Conservation (phyloP, 2,888 invertebrate genomes). For the Hydrotaea diabolus region DNA sequence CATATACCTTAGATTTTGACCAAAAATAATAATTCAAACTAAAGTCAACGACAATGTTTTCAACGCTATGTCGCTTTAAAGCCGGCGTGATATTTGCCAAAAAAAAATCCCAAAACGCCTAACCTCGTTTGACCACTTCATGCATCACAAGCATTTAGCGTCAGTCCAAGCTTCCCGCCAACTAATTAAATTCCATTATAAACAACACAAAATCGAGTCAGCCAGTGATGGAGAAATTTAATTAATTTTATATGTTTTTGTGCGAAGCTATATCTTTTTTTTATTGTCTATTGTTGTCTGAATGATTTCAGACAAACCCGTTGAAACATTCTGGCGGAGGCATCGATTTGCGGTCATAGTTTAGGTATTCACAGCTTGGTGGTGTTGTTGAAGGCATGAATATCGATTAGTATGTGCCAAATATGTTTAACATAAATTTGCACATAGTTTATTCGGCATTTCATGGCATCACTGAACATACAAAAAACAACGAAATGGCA, state of each 20-base stretch:
- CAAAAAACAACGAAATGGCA: neutral
- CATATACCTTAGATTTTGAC: too few species aligned
- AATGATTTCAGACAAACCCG: neutral
- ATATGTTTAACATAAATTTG: constrained; percentile 36
- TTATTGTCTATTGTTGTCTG: too few species aligned
- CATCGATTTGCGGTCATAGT: neutral
- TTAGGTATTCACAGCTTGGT: neutral
- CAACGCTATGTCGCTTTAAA: neutral
- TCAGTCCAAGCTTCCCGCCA: neutral
- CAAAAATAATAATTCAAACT: too few species aligned
- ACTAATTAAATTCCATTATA: neutral
- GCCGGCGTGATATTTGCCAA: neutral
- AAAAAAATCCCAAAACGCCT: neutral
- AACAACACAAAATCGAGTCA: neutral
- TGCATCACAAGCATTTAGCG: neutral
- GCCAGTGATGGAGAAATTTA: neutral
- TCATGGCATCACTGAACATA: neutral
- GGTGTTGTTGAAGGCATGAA: neutral
- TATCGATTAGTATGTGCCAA: constrained; percentile 22
- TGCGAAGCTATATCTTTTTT: constrained; percentile 2
- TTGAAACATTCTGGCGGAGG: neutral
- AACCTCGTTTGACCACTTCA: neutral
- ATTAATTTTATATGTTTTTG: constrained; percentile 27
- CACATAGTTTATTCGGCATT: constrained; percentile 14
- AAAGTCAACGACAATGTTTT: neutral